Evolutionary conservation across 2,797 vertebrate species (phyloP), one percentile per base, ranked within the genome.

Genomic region (Brotula barbata): DNA sequence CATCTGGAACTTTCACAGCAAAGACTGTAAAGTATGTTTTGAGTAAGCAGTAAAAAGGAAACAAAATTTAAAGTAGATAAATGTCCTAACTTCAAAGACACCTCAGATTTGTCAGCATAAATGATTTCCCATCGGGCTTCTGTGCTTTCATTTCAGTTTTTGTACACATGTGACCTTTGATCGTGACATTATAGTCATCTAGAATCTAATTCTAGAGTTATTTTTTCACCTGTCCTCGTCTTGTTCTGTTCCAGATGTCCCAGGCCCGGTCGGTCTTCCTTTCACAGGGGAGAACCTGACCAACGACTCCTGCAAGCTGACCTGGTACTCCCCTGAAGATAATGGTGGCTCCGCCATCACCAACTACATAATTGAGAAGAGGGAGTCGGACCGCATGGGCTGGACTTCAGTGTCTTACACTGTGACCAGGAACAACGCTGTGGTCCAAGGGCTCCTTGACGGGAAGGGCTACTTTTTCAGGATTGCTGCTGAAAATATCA

Each of bases 401-500:
- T 99, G 96, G 96, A 98, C 97, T 37, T 95, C 97, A 1, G 97
- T 99, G 62, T 93, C 92, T 41, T 97, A 90, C 81, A 99, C 94
- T 0, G 96, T 98, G 73, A 99, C 96, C 0, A 91, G 97, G 63
- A 95, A 98, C 68, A 99, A 97, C 43, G 97, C 97, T 14, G 93
- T 95, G 7, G 89, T 98, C 52, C 97, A 99, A 83, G 95, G 95
- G 58, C 93, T 99, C 58, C 88, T 92, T 8, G 89, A 96, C 69
- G 94, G 95, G 15, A 97, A 95, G 81, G 91, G 93, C 51, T 99
- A 99, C 85, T 98, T 95, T 80, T 99, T 99, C 89, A 93, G 97
- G 87, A 96, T 99, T 42, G 97, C 97, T 25, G 93, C 97, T 12
- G 97, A 99, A 88, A 99, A 99, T 85, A 95, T 95, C 64, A 96